Percentiles rank a stretch among this genome's conserved stretches.
These are phyloP conservation scores for Drosophila sp. DNA, from an alignment of 1,140 invertebrate genomes.

Conservation along the genomic window DNA sequence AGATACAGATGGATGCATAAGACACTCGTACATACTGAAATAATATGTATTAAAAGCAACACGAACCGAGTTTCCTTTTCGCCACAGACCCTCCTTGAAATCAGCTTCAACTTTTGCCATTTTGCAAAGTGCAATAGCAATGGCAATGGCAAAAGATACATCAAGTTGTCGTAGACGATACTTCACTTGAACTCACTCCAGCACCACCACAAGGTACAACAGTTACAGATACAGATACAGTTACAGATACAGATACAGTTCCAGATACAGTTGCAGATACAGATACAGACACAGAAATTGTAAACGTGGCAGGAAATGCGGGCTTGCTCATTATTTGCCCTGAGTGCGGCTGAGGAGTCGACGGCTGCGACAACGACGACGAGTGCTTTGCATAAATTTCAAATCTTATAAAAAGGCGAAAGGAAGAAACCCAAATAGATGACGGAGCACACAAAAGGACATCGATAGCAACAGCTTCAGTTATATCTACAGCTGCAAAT, in stretches of 20 bases:
- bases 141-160: slow-evolving; percentile 67
- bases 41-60: slow-evolving; percentile 3
- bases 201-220: slow-evolving; percentile 41
- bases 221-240: no score
- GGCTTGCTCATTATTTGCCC: slow-evolving; percentile 81
- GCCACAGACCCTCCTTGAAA: slow-evolving; percentile 14
- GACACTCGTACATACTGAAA: background rate
- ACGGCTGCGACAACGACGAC: slow-evolving; percentile 54
- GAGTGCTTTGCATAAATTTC: slow-evolving; percentile 83
- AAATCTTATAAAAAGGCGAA: slow-evolving; percentile 64
- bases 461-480: slow-evolving; percentile 66
- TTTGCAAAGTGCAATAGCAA: slow-evolving; percentile 68
- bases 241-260: slow-evolving; percentile 55
- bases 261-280: slow-evolving; percentile 46
- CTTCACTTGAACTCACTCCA: slow-evolving; percentile 34
- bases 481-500: slow-evolving; percentile 62
- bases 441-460: slow-evolving; percentile 79
- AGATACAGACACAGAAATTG: slow-evolving; percentile 59
- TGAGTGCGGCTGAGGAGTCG: slow-evolving; percentile 71
- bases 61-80: background rate
- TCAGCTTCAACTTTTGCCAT: slow-evolving; percentile 61
- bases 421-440: slow-evolving; percentile 57
- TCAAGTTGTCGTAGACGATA: slow-evolving; percentile 62
- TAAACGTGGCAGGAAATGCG: slow-evolving; percentile 83
- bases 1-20: background rate